Evolutionary conservation across 2,113 vertebrate genomes (phyloP).

Genomic region (Salvelinus alpinus): DNA sequence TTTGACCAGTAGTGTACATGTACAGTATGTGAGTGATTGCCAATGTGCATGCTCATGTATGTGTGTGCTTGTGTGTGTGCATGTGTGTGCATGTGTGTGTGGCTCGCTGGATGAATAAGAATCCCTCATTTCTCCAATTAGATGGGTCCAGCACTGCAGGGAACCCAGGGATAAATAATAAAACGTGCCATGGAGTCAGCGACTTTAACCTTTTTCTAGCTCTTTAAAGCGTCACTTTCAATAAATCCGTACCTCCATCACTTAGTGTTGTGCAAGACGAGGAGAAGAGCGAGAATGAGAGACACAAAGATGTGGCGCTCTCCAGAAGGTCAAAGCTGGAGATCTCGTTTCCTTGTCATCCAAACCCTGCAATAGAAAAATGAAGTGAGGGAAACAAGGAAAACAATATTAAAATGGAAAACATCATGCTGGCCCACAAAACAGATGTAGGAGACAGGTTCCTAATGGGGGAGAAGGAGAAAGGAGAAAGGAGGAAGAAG

Average conservation of each 20-base stretch:
- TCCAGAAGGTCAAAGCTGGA: conserved; percentile 43
- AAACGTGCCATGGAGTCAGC: conserved; percentile 64
- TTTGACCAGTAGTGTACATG: neutral
- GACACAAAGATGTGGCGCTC: neutral
- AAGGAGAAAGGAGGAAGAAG: neutral
- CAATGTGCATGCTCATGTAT: neutral
- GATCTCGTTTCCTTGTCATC: conserved; percentile 18
- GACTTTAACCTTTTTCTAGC: conserved; percentile 69
- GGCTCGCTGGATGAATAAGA: neutral
- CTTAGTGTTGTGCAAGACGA: conserved; percentile 17
- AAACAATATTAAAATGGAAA: neutral
- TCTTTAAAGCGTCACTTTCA: conserved; percentile 69
- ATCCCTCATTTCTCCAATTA: conserved; percentile 39
- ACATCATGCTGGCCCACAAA: neutral
- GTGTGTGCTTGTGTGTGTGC: neutral
- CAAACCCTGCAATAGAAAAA: conserved; percentile 18
- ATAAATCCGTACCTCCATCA: conserved; percentile 68
- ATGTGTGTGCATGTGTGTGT: neutral
- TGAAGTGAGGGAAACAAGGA: neutral
- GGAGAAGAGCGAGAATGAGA: conserved; percentile 4
- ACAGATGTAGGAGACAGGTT: neutral
- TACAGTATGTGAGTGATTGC: neutral
- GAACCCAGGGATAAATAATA: conserved; percentile 53
- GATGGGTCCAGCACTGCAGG: conserved; percentile 30
- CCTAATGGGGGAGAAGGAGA: conserved; percentile 9